These are phyloP conservation scores for Sebastes trivittatus DNA, from an alignment of 2,797 vertebrate genomes.

Conservation along the genomic window DNA sequence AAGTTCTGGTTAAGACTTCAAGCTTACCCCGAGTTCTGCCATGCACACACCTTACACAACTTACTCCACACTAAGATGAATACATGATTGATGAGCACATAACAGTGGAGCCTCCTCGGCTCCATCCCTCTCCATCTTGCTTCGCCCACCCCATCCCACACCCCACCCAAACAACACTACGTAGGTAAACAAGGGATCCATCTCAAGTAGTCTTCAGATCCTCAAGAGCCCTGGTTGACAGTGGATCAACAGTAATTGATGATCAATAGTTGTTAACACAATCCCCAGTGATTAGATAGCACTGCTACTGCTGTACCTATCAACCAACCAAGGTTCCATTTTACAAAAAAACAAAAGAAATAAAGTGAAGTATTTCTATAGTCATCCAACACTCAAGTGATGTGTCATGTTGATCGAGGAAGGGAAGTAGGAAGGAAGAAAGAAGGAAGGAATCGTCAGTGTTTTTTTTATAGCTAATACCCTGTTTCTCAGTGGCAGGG, in stretches of 20 bases:
- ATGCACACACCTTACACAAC: slow-evolving; percentile 53
- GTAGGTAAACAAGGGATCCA: slow-evolving; percentile 54
- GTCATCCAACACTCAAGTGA: slow-evolving; percentile 42
- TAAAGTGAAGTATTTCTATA: slow-evolving; percentile 29
- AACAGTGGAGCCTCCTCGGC: slow-evolving; percentile 7
- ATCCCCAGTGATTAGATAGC: slow-evolving; percentile 13
- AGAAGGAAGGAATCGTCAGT: slow-evolving; percentile 50
- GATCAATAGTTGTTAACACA: slow-evolving; percentile 16
- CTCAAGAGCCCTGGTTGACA: slow-evolving; percentile 49
- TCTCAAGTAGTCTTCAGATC: slow-evolving; percentile 45
- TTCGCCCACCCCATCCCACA: slow-evolving; percentile 1
- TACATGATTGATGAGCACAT: slow-evolving; percentile 54
- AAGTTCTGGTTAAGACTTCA: slow-evolving; percentile 70
- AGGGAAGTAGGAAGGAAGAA: slow-evolving; percentile 46
- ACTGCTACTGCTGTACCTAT: neutral
- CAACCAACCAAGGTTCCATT: slow-evolving; percentile 27
- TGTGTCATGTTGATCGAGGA: slow-evolving; percentile 54
- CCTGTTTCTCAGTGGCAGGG: slow-evolving; percentile 79
- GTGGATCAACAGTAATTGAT: slow-evolving; percentile 26
- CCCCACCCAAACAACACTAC: slow-evolving; percentile 15
- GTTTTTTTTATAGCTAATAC: slow-evolving; percentile 71
- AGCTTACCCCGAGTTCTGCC: slow-evolving; percentile 73
- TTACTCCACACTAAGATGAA: slow-evolving; percentile 56
- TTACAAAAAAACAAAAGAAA: slow-evolving; percentile 29
- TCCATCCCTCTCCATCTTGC: slow-evolving; percentile 6